Base-by-base conservation (phyloP, 2,797 vertebrate genomes). In the Moxostoma hubbsi region DNA sequence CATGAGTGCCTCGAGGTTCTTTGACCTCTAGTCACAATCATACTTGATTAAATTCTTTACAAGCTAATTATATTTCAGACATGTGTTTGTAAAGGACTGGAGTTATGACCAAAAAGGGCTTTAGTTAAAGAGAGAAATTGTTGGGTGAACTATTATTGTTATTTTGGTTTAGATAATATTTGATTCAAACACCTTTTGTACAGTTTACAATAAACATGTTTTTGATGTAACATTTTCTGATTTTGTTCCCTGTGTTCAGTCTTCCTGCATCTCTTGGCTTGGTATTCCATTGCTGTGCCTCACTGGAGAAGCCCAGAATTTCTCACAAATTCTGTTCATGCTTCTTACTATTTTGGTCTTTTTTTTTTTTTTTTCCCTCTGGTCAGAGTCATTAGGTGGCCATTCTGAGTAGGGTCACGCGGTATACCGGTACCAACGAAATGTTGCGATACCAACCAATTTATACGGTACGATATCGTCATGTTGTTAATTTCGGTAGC, bases 191-290 rank as follows among this genome's bases (percentile, higher is more conserved):
- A 49, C 1, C 0, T 51, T 76, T 61, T 68, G 24, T 77, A 61
- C 57, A 68, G 55, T 43, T 77, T 59, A 12, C 11, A 77, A 77
- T 61, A 68, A 77, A 68, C 18, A 50, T n/a, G 9, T 43, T 77
- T 24, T 68, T 68, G 9, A 51, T 24, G n/a, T 18, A 18, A 18
- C 0, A n/a, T 18, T 72, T 6, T 69, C 3, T 7, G 5, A 18
- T 8, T 68, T 68, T 68, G 4, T 1, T 13, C 7, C 24, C 36
- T 1, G 10, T 67, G 9, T 67, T 58, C 7, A 15, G 54, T 58
- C 4, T 49, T 13, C 10, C 6, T 73, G 8, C 24, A 43, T 43
- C 11, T 59, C 7, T 8, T 4, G 2, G 1, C 3, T 74, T 24
- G 24, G 24, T 3, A 24, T 24, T 24, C 24, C 24, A 24, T 2